Evolutionary conservation across 2,797 vertebrate species (phyloP), one percentile per base, ranked within the genome.

Genomic region (Sparidentex hasta): DNA sequence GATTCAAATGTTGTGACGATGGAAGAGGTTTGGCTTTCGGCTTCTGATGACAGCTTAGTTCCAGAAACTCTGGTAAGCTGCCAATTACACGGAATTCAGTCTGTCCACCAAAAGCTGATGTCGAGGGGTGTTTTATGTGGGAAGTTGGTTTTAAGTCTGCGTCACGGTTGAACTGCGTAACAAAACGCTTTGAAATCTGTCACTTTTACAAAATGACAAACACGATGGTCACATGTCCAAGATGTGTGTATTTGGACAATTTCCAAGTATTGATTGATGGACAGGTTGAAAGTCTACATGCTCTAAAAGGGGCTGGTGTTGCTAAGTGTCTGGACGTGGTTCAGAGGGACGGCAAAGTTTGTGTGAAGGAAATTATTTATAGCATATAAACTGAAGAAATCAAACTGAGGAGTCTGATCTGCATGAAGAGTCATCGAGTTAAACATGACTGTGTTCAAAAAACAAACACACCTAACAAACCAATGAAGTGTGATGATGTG

Each of bases 61-160:
- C 3, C 25, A 33, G 25, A 17, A 55, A 50, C 33, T 70, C 38
- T 57, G 38, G 20, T 48, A 18, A 65, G 43, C 64, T 48, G 56
- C 44, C 16, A 9, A 3, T 54, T 20, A 46, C 0, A 5, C 61
- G 44, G n/a, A 29, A 21, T 16, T 21, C 7, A 63, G 33, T 20
- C 11, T 9, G 13, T 21, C 18, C 48, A 48, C 12, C 5, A 56
- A 55, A 55, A 61, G 21, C 18, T 59, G 21, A 48, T 1, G 55
- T 64, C 41, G 5, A 13, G 14, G 23, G 23, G 27, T 46, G 21
- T 18, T 21, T 47, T 17, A 27, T 33, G 2, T 0, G 21, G 12
- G 29, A 74, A 54, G 54, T 56, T 54, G 68, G 51, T 50, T 67
- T 76, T 16, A n/a, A 23, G 12, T 25, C 27, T 51, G 25, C 4